Percentiles rank a stretch among this genome's conserved stretches.
These are phyloP conservation scores for Agrypnus murinus DNA, from an alignment of 2,888 invertebrate genomes.

Conservation along the genomic window DNA sequence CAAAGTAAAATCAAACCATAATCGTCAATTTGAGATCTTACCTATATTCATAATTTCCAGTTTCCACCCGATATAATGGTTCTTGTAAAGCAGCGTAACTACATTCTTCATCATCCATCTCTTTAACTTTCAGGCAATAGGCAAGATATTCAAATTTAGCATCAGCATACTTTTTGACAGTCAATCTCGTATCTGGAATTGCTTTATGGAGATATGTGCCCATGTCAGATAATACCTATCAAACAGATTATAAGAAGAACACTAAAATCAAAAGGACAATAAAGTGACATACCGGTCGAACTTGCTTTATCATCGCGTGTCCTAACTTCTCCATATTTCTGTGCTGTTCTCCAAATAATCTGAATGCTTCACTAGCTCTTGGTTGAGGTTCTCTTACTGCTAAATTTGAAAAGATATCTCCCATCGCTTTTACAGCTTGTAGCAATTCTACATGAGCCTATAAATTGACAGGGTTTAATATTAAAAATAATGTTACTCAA, in stretches of 20 bases:
- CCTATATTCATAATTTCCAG: conserved; percentile 99
- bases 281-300: conserved; percentile 85
- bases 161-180: conserved; percentile 98
- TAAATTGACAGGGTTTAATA: conserved; percentile 12
- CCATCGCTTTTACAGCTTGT: conserved; percentile 92
- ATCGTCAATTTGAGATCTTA: conserved; percentile 57
- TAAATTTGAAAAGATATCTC: conserved; percentile 95
- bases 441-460: conserved; percentile 92
- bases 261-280: conserved; percentile 35
- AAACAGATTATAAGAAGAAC: conserved; percentile 61
- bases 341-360: conserved; percentile 95
- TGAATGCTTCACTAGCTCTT: conserved; percentile 95
- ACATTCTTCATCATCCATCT: conserved; percentile 99
- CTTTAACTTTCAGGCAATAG: conserved; percentile 99
- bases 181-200: conserved; percentile 97
- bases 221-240: conserved; percentile 91
- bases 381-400: conserved; percentile 97
- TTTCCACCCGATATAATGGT: conserved; percentile 97
- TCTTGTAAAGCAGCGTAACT: conserved; percentile 95
- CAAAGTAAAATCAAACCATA: too few species aligned
- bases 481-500: not conserved
- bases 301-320: conserved; percentile 89
- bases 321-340: conserved; percentile 93
- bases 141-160: conserved; percentile 99
- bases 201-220: conserved; percentile 98